phyloP scores from a whole-genome alignment of 2,113 vertebrate genomes.

The Verasper variegatus region DNA sequence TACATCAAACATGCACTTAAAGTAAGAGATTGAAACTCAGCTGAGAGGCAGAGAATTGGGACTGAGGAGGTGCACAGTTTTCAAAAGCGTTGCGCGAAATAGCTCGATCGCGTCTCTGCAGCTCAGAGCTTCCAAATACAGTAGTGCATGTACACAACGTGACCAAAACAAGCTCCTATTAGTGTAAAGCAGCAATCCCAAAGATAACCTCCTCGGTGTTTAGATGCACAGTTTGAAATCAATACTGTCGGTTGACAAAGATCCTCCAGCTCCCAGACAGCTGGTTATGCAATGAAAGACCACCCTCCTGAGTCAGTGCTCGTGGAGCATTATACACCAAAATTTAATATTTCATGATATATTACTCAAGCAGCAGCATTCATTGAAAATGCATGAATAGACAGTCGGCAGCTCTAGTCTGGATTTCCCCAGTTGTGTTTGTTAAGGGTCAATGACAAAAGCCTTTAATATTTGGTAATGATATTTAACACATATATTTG shows the following conservation, averaged over 20 bases:
- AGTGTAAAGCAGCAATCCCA: slow-evolving; percentile 2
- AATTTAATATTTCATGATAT: slow-evolving; percentile 70
- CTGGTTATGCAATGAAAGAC: slow-evolving; percentile 64
- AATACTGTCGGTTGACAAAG: slow-evolving; percentile 42
- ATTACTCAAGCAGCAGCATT: slow-evolving; percentile 62
- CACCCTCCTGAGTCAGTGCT: slow-evolving; percentile 53
- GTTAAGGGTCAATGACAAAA: slow-evolving; percentile 38
- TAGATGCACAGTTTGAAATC: slow-evolving; percentile 15
- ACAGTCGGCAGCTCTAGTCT: slow-evolving; percentile 19
- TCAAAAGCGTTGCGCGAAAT: background rate
- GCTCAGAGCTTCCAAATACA: background rate
- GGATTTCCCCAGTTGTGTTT: slow-evolving; percentile 26
- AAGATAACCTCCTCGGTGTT: background rate
- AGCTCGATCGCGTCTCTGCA: background rate
- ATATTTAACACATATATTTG: background rate
- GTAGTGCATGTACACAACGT: background rate
- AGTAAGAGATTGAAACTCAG: background rate
- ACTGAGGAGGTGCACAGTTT: background rate
- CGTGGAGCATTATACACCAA: slow-evolving; percentile 51
- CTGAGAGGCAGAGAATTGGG: background rate
- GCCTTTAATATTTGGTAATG: background rate
- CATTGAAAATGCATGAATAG: slow-evolving; percentile 62
- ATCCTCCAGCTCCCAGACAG: slow-evolving; percentile 50
- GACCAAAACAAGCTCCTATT: background rate
- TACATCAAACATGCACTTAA: background rate